Conservation (phyloP, 2,888 invertebrate species). For the Carterocephalus palaemon region DNA sequence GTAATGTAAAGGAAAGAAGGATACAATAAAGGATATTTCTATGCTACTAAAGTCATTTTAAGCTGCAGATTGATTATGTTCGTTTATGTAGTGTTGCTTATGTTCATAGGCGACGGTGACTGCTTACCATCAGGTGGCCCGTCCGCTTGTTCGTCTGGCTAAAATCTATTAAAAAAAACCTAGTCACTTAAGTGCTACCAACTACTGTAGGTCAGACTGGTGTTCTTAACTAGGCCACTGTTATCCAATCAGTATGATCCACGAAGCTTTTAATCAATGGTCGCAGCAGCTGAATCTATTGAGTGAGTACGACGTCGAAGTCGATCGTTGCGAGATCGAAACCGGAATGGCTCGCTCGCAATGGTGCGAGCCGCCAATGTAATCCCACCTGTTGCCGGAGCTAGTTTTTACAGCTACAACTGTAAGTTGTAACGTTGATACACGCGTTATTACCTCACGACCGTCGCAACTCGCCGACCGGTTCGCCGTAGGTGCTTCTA, state of each 20-base stretch:
- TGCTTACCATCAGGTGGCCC: too few species aligned
- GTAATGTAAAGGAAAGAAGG: too few species aligned
- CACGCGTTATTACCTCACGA: conserved; percentile 38
- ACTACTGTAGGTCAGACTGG: too few species aligned
- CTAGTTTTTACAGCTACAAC: conserved; percentile 59
- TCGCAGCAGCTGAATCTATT: conserved; percentile 15
- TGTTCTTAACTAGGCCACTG: too few species aligned
- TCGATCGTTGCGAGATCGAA: conserved; percentile 44
- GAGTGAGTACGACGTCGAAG: conserved; percentile 36
- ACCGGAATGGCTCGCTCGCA: conserved; percentile 52
- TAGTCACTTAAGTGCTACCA: too few species aligned
- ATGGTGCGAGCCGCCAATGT: conserved; percentile 47
- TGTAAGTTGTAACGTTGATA: conserved; percentile 36
- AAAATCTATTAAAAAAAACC: too few species aligned
- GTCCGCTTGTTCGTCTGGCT: too few species aligned
- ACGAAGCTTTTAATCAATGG: background rate
- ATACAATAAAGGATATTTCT: too few species aligned
- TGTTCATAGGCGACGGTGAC: too few species aligned
- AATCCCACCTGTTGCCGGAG: conserved; percentile 59
- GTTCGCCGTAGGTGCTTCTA: conserved; percentile 32
- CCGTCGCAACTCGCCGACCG: conserved; percentile 35
- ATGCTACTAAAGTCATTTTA: too few species aligned
- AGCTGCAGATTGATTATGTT: too few species aligned
- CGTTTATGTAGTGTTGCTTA: too few species aligned
- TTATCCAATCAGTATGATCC: background rate